Evolutionary conservation across 2,888 invertebrate species (phyloP).

Genomic region (Andrena minutula): DNA sequence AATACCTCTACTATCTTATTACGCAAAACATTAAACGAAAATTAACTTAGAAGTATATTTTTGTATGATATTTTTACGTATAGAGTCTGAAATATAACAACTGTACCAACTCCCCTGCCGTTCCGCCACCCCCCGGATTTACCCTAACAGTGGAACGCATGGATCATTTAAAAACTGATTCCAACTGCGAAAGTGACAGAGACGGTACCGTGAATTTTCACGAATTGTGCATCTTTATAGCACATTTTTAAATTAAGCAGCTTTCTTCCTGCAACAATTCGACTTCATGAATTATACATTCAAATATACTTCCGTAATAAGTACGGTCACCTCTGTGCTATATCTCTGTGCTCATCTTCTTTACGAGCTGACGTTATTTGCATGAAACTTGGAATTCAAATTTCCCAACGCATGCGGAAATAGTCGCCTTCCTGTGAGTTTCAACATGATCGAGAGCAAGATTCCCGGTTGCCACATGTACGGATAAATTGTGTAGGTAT

Average conservation of each 20-base stretch:
- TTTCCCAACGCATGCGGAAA: constrained; percentile 39
- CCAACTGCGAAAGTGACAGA: not conserved
- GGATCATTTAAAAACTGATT: not conserved
- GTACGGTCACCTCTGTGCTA: constrained; percentile 8
- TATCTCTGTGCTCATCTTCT: constrained; percentile 47
- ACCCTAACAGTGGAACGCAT: not conserved
- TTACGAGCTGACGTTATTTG: constrained; percentile 49
- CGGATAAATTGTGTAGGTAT: constrained; percentile 42
- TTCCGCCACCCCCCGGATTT: no score
- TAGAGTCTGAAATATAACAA: no score
- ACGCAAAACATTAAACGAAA: no score
- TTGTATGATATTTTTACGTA: no score
- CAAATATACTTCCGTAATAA: constrained; percentile 35
- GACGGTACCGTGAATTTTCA: not conserved
- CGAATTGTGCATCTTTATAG: not conserved
- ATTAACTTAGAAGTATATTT: no score
- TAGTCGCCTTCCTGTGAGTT: constrained; percentile 20
- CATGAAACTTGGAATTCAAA: constrained; percentile 53
- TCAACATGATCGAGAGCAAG: constrained; percentile 51
- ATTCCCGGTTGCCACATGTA: constrained; percentile 33
- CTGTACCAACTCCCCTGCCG: no score
- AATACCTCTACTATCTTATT: no score
- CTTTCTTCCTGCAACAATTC: constrained; percentile 9
- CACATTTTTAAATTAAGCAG: not conserved
- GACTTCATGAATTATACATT: constrained; percentile 19